Percentiles rank a stretch among this genome's conserved stretches.
These are phyloP conservation scores for Hormaphis cornu DNA, from an alignment of 1,140 invertebrate genomes.

Conservation along the genomic window DNA sequence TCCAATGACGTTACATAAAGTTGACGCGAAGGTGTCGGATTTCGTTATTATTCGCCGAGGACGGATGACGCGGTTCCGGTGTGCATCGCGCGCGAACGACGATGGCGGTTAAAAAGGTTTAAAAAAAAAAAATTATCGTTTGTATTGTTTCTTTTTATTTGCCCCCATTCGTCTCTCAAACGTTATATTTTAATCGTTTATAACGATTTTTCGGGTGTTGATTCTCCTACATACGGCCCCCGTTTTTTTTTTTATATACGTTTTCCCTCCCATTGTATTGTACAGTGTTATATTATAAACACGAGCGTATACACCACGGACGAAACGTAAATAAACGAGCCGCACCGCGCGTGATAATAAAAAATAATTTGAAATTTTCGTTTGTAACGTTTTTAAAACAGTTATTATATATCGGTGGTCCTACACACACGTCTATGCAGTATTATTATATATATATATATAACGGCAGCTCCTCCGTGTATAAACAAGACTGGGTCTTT, in stretches of 20 bases:
- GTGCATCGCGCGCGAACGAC: too few relatives aligned
- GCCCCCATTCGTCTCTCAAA: too few relatives aligned
- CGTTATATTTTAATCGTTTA: neutral
- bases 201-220: neutral
- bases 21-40: neutral
- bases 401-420: neutral
- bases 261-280: neutral
- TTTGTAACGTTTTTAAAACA: too few relatives aligned
- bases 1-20: too few relatives aligned
- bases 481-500: neutral
- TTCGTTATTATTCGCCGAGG: neutral
- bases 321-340: slow-evolving; percentile 10
- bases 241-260: neutral
- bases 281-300: slow-evolving; percentile 9
- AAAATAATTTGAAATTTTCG: neutral
- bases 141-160: too few relatives aligned
- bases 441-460: too few relatives aligned
- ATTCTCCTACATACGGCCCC: neutral
- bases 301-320: too few relatives aligned
- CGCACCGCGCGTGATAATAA: neutral
- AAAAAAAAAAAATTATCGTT: too few relatives aligned
- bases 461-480: too few relatives aligned
- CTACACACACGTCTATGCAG: too few relatives aligned
- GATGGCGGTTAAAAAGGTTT: too few relatives aligned
- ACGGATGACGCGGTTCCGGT: neutral